Base-by-base conservation (phyloP, 2,888 invertebrate species). In the Scotopteryx bipunctaria region DNA sequence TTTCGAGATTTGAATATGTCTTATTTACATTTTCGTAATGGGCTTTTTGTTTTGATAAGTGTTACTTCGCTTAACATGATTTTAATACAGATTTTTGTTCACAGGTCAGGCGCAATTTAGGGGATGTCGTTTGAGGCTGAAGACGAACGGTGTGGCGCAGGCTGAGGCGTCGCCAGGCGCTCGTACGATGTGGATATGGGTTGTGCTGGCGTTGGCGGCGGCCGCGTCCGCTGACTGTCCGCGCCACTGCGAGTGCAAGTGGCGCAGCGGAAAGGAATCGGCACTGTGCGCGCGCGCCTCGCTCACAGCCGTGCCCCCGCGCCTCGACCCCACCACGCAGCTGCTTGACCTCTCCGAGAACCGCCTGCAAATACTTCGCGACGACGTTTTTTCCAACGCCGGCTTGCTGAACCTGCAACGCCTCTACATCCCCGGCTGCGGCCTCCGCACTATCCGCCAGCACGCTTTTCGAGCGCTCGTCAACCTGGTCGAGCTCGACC, bases 241-340 rank as follows among this genome's bases (percentile, higher is more conserved):
- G 43, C 91, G 92, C 57, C 91, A 93, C 67, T 97, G 96, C 87
- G 95, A 96, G 83, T 96, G 96, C 91, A 96, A 96, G 86, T 97
- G 96, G 96, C 95, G 95, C 81, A 94, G 94, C 76, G 96, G 96
- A 69, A 96, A 96, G 83, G 96, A 96, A 85, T 94, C 95, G 40
- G 96, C 95, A 49, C 91, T 95, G 68, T 97, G 96, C 86, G 92
- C 93, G 67, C 94, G 93, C 78, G 94, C 94, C 55, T 95, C 94
- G 76, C 92, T 96, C 67, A 92, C 93, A 65, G 91, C 92, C 70
- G 93, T 96, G 64, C 96, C 96, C 23, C 89, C 91, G 38, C 93
- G 93, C 58, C 92, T 96, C 55, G 96, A 95, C 65, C 93, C 94
- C 55, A 94, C 94, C 64, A 96, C 96, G 21, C 96, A 96, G 81